Evolutionary conservation across 1,140 invertebrate species (phyloP), one percentile per base, ranked within the genome.

Genomic region (Anagrus nilaparvatae): DNA sequence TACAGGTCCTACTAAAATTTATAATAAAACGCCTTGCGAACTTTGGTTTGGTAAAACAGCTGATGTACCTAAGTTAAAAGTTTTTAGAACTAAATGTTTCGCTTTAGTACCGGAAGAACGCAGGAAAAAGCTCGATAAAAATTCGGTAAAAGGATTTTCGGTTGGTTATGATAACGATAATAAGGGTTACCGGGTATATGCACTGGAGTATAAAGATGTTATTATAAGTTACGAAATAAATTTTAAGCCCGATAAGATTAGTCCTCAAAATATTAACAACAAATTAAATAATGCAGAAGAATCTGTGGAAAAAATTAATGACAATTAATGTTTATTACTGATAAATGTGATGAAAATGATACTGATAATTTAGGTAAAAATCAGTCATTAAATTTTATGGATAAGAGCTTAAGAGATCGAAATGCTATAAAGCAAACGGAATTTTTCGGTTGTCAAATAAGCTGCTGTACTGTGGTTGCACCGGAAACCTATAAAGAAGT

Each of bases 11-110:
- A 49, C 41, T 37, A 30, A 41, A 23, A n/a, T 33, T 1, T n/a
- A 43, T 31, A 21, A 13, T n/a, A 41, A 50, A 30, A 58, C 48
- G 13, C 52, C 55, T 1, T 46, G 44, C 20, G 53, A 60, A 36
- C 21, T 51, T 3, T 56, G 54, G 48, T 28, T 14, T 7, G 40
- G 41, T 3, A 50, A 48, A 21, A 43, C n/a, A 8, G 8, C 40
- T 18, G 19, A 33, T 17, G 12, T 39, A 2, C 21, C 38, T 21
- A 14, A 44, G 21, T 24, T 44, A 10, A 38, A 29, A 18, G 20
- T 44, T 19, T 44, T 44, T 23, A 28, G 28, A 2, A 38, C 35
- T 1, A 35, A 38, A 24, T 31, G 28, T 7, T 34, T 45, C 5
- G 33, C 42, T 10, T 31, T 25, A 9, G 29, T 47, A 25, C 25